A percentile compares a stretch with the other conserved stretches of the same genome.
Conservation (phyloP, 2,797 vertebrate species). For the Falco biarmicus region DNA sequence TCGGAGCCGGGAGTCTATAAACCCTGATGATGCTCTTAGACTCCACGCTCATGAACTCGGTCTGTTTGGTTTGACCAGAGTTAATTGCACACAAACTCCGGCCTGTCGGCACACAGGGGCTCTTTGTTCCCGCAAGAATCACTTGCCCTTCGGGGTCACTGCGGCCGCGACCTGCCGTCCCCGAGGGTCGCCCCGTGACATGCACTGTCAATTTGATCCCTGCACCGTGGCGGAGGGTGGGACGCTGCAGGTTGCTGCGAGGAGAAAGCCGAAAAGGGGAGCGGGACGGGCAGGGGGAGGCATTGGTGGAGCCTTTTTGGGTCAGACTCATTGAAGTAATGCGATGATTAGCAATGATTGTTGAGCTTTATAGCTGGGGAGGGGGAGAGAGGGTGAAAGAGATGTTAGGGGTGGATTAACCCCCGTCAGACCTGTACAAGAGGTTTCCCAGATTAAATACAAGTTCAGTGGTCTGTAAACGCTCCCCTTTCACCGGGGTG, state of each 20-base stretch:
- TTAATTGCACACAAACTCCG: conserved; percentile 39
- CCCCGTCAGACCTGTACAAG: neutral
- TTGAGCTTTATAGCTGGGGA: neutral
- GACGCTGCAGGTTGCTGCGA: neutral
- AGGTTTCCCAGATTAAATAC: conserved; percentile 8
- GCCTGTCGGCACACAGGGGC: neutral
- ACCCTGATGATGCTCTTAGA: neutral
- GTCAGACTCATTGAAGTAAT: neutral
- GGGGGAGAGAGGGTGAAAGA: neutral
- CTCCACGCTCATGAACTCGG: neutral
- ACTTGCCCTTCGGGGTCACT: neutral
- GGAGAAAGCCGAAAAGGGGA: neutral
- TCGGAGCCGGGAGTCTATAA: neutral
- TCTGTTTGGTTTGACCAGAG: conserved; percentile 59
- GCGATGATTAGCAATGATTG: neutral
- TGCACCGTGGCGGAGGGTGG: accelerated
- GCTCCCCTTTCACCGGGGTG: accelerated
- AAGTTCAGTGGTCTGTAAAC: neutral
- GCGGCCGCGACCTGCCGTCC: neutral
- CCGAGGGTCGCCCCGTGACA: neutral
- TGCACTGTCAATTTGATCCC: neutral
- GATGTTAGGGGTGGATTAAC: conserved; percentile 29
- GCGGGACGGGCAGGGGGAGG: neutral
- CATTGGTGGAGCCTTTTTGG: neutral
- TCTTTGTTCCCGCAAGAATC: conserved; percentile 54